Base-by-base conservation (phyloP, 2,113 vertebrate genomes). In the Meriones unguiculatus region DNA sequence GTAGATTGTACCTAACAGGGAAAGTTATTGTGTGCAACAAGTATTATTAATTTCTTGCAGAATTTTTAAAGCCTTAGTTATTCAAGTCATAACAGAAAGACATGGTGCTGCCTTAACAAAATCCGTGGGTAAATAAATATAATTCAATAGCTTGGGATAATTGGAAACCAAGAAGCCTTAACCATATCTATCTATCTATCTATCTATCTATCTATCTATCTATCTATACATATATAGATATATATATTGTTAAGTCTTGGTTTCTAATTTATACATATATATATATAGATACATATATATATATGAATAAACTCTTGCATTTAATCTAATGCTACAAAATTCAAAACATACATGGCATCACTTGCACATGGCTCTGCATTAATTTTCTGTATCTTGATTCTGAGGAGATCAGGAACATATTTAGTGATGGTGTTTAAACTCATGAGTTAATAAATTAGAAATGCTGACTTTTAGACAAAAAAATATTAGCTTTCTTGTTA, bases 391-490 rank as follows among this genome's bases (percentile, higher is more conserved):
- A 25, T 50, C 14, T 0, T 59, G 2, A 1, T 11, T 81, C 57
- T 62, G 30, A 94, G 17, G 73, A 13, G 28, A 90, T 3, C 24
- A 2, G 17, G 15, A 50, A 90, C 7, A 80, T 67, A 67, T 73
- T 35, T 32, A 87, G n/a, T 10, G 82, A 89, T 73, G 75, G 32
- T 69, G 2, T 30, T 92, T 30, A 93, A 38, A 6, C 32, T 77
- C 46, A 76, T 46, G 11, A 57, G n/a, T 72, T 85, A 86, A 35
- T 64, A 91, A 78, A 20, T 52, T 84, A 84, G n/a, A 32, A 76
- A 94, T 91, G 32, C 17, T 92, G 81, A 32, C 70, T 72, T 94
- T 67, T 70, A 87, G 81, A n/a, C 7, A n/a, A n/a, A n/a, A 14
- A 70, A 70, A 65, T 25, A 4, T 59, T 92, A 50, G 13, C 67